Evolutionary conservation across 2,888 invertebrate genomes (phyloP).

Genomic region (Tinea trinotella): DNA sequence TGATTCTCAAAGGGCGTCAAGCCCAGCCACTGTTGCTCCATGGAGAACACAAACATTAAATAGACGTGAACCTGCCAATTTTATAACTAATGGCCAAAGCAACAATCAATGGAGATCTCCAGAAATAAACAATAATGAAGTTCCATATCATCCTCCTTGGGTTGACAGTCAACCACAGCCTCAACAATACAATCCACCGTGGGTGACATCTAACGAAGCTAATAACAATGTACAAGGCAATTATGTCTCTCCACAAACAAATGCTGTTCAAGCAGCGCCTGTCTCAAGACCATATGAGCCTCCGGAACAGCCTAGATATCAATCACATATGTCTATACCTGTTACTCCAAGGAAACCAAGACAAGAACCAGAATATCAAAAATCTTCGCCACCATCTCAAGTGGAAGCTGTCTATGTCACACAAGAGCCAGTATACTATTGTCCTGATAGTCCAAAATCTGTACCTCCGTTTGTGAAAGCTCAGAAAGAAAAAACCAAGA

Average conservation of each 20-base stretch:
- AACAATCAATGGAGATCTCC: constrained; percentile 48
- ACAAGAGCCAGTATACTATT: constrained; percentile 59
- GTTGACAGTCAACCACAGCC: constrained; percentile 24
- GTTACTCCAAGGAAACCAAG: constrained; percentile 52
- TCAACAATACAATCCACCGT: constrained; percentile 45
- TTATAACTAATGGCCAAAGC: constrained; percentile 36
- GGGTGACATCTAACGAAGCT: constrained; percentile 39
- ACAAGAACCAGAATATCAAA: constrained; percentile 44
- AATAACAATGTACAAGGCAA: constrained; percentile 46
- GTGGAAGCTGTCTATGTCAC: constrained; percentile 60
- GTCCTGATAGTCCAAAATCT: constrained; percentile 59
- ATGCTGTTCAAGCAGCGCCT: constrained; percentile 33
- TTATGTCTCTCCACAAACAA: constrained; percentile 38
- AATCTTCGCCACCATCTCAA: constrained; percentile 34
- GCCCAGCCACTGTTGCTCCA: constrained; percentile 40
- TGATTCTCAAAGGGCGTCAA: constrained; percentile 33
- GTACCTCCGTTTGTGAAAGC: constrained; percentile 63
- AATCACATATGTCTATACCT: constrained; percentile 64
- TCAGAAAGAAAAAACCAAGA: constrained; percentile 64
- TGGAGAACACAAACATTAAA: constrained; percentile 58
- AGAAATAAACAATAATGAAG: constrained; percentile 37
- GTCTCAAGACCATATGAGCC: constrained; percentile 33
- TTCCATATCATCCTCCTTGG: constrained; percentile 45
- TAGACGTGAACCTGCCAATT: constrained; percentile 41
- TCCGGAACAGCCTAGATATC: constrained; percentile 51